Evolutionary conservation across 2,113 vertebrate genomes (phyloP).

Genomic region (Plectropomus leopardus): DNA sequence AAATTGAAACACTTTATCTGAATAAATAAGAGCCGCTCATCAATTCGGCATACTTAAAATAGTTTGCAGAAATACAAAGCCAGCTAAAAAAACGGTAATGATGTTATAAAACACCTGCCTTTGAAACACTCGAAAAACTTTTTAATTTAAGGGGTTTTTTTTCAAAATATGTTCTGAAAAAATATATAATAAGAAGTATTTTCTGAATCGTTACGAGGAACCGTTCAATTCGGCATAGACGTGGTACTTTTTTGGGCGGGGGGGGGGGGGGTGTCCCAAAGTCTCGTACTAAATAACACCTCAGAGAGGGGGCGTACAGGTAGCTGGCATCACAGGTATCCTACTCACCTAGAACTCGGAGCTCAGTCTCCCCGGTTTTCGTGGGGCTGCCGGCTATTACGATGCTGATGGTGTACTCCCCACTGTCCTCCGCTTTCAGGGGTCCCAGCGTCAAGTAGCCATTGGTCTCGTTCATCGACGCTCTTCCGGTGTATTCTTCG

Average conservation of each 20-base stretch:
- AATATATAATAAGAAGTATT: too few relatives aligned
- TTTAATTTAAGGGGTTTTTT: background rate
- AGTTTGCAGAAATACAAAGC: too few relatives aligned
- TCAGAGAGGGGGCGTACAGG: too few relatives aligned
- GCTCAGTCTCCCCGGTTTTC: fast-evolving
- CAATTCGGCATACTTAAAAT: background rate
- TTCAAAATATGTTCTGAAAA: background rate
- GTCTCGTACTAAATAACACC: too few relatives aligned
- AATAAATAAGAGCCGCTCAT: background rate
- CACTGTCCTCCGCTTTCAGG: conserved; percentile 24
- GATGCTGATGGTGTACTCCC: background rate
- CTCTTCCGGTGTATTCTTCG: fast-evolving
- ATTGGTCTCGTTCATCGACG: fast-evolving
- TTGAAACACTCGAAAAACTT: too few relatives aligned
- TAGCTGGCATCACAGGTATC: too few relatives aligned
- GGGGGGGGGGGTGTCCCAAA: too few relatives aligned
- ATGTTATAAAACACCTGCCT: too few relatives aligned
- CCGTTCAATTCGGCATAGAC: background rate
- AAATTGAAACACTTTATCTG: background rate
- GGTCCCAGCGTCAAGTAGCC: conserved; percentile 26
- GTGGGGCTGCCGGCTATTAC: fast-evolving
- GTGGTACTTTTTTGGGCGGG: too few relatives aligned
- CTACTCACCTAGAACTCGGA: conserved; percentile 68
- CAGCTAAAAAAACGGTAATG: too few relatives aligned
- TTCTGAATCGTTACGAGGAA: too few relatives aligned